Base-by-base conservation (phyloP, 2,888 invertebrate species). In the Crepidodera aurea region DNA sequence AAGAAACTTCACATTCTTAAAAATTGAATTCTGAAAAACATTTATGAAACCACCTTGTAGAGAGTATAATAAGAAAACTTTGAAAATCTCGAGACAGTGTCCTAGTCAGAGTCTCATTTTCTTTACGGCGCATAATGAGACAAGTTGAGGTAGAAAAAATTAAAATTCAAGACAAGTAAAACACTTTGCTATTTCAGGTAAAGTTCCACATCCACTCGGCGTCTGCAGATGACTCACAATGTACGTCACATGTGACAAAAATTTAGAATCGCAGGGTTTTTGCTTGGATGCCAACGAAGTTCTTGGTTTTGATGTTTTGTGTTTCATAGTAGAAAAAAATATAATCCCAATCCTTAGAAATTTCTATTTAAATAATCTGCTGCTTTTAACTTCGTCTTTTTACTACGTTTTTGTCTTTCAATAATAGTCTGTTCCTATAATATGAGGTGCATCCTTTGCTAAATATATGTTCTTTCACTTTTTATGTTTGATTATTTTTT, bases 111-210 rank as follows among this genome's bases (percentile, higher is more conserved):
- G 15, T 40, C 37, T 37, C 15, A 37, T 37, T 37, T 40, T 40
- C 16, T 40, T 1, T 18, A 40, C 2, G 40, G 8, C 16, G 40
- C 4, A 40, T 40, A 40, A 40, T 40, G 40, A 18, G 40, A 40
- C 40, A 18, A 40, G 40, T 40, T 18, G 40, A 40, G 40, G 16
- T 40, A 18, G 18, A 40, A 40, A 64, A 64, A 67, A 67, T 64
- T 64, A 64, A 55, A 64, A 64, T 67, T 67, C 66, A 64, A 62
- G 57, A 18, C 61, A 34, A 25, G 62, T 60, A 57, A 62, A 62
- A 62, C 57, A 56, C 61, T 60, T 57, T 57, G 66, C 60, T 53
- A 60, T 64, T 62, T 61, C 55, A 62, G 62, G 66, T 62, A 59
- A 64, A 64, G 62, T 56, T 60, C 56, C n/a, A 32, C 19, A 42